phyloP scores from a whole-genome alignment of 2,797 vertebrate genomes.

The Mormyrus proboscirostris region DNA sequence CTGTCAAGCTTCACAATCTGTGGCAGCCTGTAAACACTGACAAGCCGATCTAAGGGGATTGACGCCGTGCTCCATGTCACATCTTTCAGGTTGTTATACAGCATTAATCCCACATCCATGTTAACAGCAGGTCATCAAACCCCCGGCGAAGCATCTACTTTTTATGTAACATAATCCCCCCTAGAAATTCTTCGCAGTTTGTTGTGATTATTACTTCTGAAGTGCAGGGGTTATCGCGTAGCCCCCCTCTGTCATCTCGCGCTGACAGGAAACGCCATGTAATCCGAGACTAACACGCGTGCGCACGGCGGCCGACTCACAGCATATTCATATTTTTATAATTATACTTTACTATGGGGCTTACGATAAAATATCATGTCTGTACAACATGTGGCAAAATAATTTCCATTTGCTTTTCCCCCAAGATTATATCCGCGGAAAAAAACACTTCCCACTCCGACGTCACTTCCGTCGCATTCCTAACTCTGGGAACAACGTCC shows the following conservation, averaged over 20 bases:
- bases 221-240: conserved; percentile 18
- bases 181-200: conserved; percentile 33
- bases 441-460: not conserved
- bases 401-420: not conserved
- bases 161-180: conserved; percentile 26
- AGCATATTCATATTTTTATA: not conserved
- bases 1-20: conserved; percentile 84
- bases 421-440: not conserved
- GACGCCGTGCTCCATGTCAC: conserved; percentile 87
- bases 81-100: conserved; percentile 84
- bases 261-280: conserved; percentile 48
- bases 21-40: conserved; percentile 83
- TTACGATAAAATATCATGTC: not conserved
- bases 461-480: conserved; percentile 8
- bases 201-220: conserved; percentile 31
- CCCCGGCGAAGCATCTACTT: conserved; percentile 34
- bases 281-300: conserved; percentile 5
- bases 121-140: conserved; percentile 47
- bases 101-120: conserved; percentile 82
- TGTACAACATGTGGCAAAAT: not conserved
- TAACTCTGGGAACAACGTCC: not conserved
- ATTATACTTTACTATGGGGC: not conserved
- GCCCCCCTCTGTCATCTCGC: conserved; percentile 33
- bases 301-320: not conserved
- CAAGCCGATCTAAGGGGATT: conserved; percentile 80